Conservation (phyloP, 2,888 invertebrate species). For the Ormyrus pomaceus region DNA sequence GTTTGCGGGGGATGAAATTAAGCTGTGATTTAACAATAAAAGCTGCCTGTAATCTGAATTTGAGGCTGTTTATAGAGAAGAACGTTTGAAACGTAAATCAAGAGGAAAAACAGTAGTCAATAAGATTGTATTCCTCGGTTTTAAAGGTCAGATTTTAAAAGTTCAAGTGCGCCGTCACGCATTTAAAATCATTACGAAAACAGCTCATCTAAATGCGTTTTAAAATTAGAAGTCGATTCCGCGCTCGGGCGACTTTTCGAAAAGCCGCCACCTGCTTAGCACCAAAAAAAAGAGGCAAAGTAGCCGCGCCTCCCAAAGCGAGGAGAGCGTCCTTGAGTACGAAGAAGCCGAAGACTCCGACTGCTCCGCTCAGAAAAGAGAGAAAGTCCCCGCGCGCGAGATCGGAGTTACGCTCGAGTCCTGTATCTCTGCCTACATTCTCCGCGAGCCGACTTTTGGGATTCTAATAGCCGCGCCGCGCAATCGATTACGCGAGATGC, state of each 20-base stretch:
- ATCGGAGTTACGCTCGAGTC: background rate
- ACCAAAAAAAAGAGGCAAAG: background rate
- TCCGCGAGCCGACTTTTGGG: background rate
- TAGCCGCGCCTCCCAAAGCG: background rate
- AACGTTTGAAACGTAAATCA: background rate
- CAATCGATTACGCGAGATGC: slow-evolving; percentile 36
- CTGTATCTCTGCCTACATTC: background rate
- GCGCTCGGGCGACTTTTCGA: too few species aligned
- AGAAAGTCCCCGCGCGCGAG: slow-evolving; percentile 27
- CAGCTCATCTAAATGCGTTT: background rate
- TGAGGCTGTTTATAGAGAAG: too few species aligned
- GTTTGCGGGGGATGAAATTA: too few species aligned
- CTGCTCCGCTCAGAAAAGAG: background rate
- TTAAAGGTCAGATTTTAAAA: background rate
- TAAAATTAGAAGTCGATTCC: background rate
- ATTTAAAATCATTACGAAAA: slow-evolving; percentile 1
- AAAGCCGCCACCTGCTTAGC: too few species aligned
- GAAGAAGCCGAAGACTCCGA: slow-evolving; percentile 8
- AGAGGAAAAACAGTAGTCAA: background rate
- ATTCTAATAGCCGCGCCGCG: slow-evolving; percentile 25
- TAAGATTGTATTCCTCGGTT: background rate
- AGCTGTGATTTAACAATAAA: too few species aligned
- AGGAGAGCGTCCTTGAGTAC: slow-evolving; percentile 28
- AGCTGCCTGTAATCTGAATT: too few species aligned
- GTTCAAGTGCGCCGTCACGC: slow-evolving; percentile 30